Conservation (phyloP, 2,113 vertebrate species). For the Australoheros scitulus region DNA sequence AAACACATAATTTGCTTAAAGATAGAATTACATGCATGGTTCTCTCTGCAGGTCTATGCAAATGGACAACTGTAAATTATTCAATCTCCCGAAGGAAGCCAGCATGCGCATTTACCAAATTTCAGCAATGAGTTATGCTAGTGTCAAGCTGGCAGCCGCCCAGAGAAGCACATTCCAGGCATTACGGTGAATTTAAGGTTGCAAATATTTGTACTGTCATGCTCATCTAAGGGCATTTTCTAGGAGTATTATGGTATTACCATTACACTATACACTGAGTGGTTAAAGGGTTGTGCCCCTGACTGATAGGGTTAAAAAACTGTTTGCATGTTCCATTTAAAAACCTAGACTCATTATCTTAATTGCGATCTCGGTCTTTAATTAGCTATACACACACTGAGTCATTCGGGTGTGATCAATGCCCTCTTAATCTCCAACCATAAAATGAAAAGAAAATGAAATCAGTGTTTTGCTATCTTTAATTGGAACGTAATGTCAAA, state of each 20-base stretch:
- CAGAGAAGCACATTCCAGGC: background rate
- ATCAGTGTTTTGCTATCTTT: conserved; percentile 76
- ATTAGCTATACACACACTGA: conserved; percentile 64
- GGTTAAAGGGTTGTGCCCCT: conserved; percentile 18
- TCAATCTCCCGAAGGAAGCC: background rate
- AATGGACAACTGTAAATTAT: background rate
- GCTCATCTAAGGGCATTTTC: background rate
- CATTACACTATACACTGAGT: background rate
- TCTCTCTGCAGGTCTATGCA: background rate
- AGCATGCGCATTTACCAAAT: background rate
- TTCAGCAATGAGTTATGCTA: background rate
- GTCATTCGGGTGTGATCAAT: conserved; percentile 76
- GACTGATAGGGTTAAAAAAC: conserved; percentile 55
- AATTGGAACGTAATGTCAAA: conserved; percentile 78
- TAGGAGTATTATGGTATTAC: background rate
- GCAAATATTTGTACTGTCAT: background rate
- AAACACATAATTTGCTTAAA: background rate
- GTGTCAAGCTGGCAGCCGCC: background rate
- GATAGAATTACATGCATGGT: background rate
- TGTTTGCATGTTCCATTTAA: conserved; percentile 52
- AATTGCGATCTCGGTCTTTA: conserved; percentile 77
- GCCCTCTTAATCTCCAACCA: conserved; percentile 66
- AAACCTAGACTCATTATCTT: conserved; percentile 75
- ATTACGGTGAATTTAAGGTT: background rate
- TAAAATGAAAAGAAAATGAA: conserved; percentile 75